Base-by-base conservation (phyloP, 2,888 invertebrate genomes). In the Zygogramma bicolorata region DNA sequence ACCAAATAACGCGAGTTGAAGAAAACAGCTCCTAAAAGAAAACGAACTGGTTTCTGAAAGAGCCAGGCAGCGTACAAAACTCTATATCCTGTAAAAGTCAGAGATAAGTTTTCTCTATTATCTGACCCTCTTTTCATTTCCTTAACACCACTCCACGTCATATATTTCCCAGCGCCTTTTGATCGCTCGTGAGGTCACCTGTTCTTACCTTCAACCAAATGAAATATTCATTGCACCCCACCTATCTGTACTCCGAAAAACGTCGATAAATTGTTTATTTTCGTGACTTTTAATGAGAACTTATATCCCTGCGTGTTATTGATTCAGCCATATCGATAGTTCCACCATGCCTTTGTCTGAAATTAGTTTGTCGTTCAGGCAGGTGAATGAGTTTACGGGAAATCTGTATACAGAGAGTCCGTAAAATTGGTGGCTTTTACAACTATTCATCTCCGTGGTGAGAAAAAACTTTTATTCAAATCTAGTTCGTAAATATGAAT, bases 251-350 rank as follows among this genome's bases (percentile, higher is more conserved):
- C 1, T 15, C 13, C 1, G 22, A 6, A 25, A 22, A 10, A 53
- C 42, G 49, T 13, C 49, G 6, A 53, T 25, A 53, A 53, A 53
- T 53, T 53, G 49, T n/a, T 53, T 13, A 22, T 22, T 13, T 22
- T 53, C 53, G 53, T 53, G 53, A 53, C 53, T 53, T 53, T 53
- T 27, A 53, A 25, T 53, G 53, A 53, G 25, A 25, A n/a, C 25
- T n/a, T 53, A 25, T n/a, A 53, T 53, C 15, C 53, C 25, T 5
- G 7, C 25, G 13, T 15, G 22, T 53, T 53, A 53, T 53, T 27
- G 53, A 53, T 53, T 53, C n/a, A 53, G 27, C 25, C 22, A 53
- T 53, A n/a, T 53, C 6, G 53, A 7, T 53, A n/a, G 6, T 25
- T 53, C 25, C 15, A 13, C 25, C 3, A 5, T n/a, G 25, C 25